phyloP scores from a whole-genome alignment of 2,797 vertebrate genomes.

The Champsocephalus esox region DNA sequence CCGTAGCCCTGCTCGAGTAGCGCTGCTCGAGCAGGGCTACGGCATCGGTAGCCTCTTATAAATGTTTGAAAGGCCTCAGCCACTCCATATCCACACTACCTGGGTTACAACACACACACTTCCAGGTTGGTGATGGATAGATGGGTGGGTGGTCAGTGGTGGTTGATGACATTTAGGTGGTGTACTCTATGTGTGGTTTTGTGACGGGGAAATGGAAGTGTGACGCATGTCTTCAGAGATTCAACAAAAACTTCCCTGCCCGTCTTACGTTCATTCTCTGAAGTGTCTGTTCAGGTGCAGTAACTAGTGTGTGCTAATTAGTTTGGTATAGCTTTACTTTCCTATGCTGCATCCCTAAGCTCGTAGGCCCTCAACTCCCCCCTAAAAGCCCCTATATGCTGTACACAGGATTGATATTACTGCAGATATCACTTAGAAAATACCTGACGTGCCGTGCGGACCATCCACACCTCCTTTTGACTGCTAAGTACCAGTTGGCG shows the following conservation, averaged over 20 bases:
- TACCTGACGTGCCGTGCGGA: constrained; percentile 73
- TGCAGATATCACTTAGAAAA: constrained; percentile 83
- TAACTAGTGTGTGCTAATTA: constrained; percentile 49
- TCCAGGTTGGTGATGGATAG: constrained; percentile 73
- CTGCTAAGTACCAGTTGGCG: constrained; percentile 81
- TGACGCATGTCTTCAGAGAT: neutral
- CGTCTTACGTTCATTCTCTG: constrained; percentile 1
- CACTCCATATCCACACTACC: constrained; percentile 64
- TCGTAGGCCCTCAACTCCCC: constrained; percentile 46
- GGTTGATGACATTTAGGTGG: constrained; percentile 51
- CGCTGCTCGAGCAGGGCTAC: constrained; percentile 36
- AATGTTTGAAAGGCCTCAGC: constrained; percentile 84
- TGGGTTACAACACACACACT: constrained; percentile 67
- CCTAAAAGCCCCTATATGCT: constrained; percentile 47
- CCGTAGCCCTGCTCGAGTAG: constrained; percentile 64
- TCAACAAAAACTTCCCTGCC: constrained; percentile 10
- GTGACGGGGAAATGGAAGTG: neutral
- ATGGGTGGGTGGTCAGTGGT: constrained; percentile 31
- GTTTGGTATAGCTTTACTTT: constrained; percentile 38
- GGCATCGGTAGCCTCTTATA: constrained; percentile 78
- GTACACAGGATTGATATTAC: constrained; percentile 76
- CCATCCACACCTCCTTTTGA: constrained; percentile 63
- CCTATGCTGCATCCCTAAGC: constrained; percentile 27
- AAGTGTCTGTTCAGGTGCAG: constrained; percentile 14
- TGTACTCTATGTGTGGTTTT: constrained; percentile 8